These are phyloP conservation scores for Parauchenoglanis ngamensis DNA, from an alignment of 2,797 vertebrate genomes.

Conservation along the genomic window DNA sequence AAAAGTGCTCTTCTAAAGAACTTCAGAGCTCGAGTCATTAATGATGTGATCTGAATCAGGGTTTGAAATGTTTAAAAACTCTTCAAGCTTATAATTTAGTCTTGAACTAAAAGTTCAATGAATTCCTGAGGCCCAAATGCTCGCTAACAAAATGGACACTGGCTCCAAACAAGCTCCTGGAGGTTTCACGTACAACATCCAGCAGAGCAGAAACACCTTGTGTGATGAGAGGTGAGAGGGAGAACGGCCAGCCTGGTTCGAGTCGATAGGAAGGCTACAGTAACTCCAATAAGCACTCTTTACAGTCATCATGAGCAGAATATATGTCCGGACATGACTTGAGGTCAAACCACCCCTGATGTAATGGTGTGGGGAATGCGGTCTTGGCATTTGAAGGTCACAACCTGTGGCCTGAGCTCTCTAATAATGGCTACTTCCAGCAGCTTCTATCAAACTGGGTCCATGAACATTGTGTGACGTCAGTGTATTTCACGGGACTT, in stretches of 20 bases:
- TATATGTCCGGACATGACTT: neutral
- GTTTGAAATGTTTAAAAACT: neutral
- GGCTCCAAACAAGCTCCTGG: too few relatives aligned
- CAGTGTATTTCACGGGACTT: neutral
- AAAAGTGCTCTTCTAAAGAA: too few relatives aligned
- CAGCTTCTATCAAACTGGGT: neutral
- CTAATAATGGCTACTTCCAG: too few relatives aligned
- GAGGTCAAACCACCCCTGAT: too few relatives aligned
- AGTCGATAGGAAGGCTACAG: neutral
- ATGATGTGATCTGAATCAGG: neutral
- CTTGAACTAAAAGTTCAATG: too few relatives aligned
- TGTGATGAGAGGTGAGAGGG: neutral
- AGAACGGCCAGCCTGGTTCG: neutral
- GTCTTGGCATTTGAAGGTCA: neutral
- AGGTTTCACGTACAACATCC: too few relatives aligned
- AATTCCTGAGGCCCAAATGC: too few relatives aligned
- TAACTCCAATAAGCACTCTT: neutral
- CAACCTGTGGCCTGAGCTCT: neutral
- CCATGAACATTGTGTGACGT: neutral
- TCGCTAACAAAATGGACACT: too few relatives aligned
- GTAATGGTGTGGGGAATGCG: too few relatives aligned
- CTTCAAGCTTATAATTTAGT: neutral
- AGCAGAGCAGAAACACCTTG: too few relatives aligned
- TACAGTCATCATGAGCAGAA: neutral
- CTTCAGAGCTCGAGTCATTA: neutral